These are phyloP conservation scores for Agriopis aurantiaria DNA, from an alignment of 2,888 invertebrate species.

Conservation along the genomic window DNA sequence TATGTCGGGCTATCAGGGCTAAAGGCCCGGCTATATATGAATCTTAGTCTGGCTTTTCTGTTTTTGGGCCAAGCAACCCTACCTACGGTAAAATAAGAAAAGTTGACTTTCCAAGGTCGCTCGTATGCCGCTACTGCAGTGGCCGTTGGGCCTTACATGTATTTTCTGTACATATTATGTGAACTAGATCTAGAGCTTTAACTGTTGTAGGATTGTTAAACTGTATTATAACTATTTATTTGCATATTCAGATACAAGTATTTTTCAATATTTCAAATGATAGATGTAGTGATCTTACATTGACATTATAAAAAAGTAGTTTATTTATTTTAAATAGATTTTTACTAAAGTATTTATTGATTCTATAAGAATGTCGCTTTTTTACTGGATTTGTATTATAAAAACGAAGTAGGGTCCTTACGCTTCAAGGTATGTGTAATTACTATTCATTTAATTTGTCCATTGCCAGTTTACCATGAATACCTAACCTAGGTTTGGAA, in stretches of 20 bases:
- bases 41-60: too few species aligned
- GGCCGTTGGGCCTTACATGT: constrained; percentile 28
- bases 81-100: too few species aligned
- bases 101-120: too few species aligned
- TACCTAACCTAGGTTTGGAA: constrained; percentile 11
- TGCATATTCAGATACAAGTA: constrained; percentile 48
- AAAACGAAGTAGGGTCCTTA: constrained; percentile 8
- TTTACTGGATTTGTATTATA: constrained; percentile 28
- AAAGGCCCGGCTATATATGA: too few species aligned
- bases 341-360: constrained; percentile 33
- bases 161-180: constrained; percentile 77
- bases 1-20: too few species aligned
- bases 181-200: constrained; percentile 82
- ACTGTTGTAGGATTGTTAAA: constrained; percentile 75
- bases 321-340: constrained; percentile 28
- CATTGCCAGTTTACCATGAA: constrained; percentile 3
- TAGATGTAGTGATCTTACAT: constrained; percentile 25
- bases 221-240: constrained; percentile 65
- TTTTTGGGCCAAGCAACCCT: too few species aligned
- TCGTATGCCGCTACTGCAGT: too few species aligned
- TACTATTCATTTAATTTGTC: constrained; percentile 1
- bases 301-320: constrained; percentile 27
- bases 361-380: constrained; percentile 32
- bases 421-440: constrained; percentile 7
- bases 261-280: constrained; percentile 32